Evolutionary conservation across 1,140 invertebrate genomes (phyloP), one percentile per base, ranked within the genome.

Genomic region (Euglossa dilemma): DNA sequence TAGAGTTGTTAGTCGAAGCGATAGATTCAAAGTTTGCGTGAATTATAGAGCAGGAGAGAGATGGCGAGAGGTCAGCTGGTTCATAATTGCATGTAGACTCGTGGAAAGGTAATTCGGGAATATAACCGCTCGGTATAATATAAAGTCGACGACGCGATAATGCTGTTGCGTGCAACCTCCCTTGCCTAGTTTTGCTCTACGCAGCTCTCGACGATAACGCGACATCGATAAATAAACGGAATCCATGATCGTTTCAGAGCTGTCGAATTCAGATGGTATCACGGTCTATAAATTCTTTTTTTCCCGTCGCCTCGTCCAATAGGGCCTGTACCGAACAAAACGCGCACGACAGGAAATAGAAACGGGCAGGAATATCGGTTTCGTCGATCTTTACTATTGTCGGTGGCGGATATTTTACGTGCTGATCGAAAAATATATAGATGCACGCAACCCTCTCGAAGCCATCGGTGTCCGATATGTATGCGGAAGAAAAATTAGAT

Each of bases 161-260:
- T 80, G 71, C 71, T 83, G 47, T 86, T 83, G 81, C 70, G n/a
- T 20, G 50, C 59, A 36, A 52, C 50, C 36, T 66, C 23, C 45
- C 52, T 18, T 36, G 36, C 61, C 75, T 28, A 52, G 61, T 73
- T 86, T 28, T 25, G 63, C 36, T 75, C 20, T 86, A 74, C 18
- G 71, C 47, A 79, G 16, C 71, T 75, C 6, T 7, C 45, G n/a
- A 25, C 45, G 43, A 70, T 67, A 43, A 63, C n/a, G 56, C 47
- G 63, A 52, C 28, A 14, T 9, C 45, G n/a, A 54, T 86, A 86
- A 86, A 87, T 86, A 78, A 87, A 83, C 64, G 28, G 45, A 52
- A 56, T 63, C 20, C 16, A 77, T 69, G 52, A 79, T 79, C 61
- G 70, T 56, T 69, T 50, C 28, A 9, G 23, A 50, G 63, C 59